Evolutionary conservation across 2,113 vertebrate species (phyloP).

Genomic region (Leptobrachium ailaonicum): DNA sequence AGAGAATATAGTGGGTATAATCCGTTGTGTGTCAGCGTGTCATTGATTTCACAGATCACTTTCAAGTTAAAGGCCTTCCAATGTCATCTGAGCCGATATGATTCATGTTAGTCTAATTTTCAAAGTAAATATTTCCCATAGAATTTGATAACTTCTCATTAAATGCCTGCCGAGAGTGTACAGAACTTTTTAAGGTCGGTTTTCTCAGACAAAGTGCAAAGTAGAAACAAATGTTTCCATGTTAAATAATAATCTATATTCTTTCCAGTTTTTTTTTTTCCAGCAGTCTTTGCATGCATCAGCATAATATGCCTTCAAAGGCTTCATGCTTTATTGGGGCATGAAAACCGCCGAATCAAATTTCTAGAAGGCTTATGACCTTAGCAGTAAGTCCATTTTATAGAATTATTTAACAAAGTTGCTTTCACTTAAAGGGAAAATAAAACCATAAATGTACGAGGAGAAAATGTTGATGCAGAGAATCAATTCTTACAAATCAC

Average conservation of each 20-base stretch:
- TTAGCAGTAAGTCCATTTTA: not conserved
- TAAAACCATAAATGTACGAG: not conserved
- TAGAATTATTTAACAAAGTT: constrained; percentile 18
- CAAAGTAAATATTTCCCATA: constrained; percentile 11
- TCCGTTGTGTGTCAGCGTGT: too few relatives aligned
- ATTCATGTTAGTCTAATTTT: constrained; percentile 16
- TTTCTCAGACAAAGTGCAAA: constrained; percentile 33
- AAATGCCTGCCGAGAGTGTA: constrained; percentile 35
- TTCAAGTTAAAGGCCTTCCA: too few relatives aligned
- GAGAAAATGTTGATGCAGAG: not conserved
- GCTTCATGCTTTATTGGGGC: constrained; percentile 27
- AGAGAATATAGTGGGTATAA: too few relatives aligned
- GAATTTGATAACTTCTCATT: constrained; percentile 11
- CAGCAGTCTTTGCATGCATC: constrained; percentile 30
- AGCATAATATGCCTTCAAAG: constrained; percentile 45
- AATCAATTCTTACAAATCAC: too few relatives aligned
- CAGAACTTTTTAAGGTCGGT: not conserved
- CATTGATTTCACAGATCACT: too few relatives aligned
- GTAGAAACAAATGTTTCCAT: constrained; percentile 45
- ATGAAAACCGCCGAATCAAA: constrained; percentile 31
- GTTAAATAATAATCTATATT: constrained; percentile 42
- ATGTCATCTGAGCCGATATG: constrained; percentile 20
- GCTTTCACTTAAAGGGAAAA: constrained; percentile 7
- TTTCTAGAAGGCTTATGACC: constrained; percentile 35
- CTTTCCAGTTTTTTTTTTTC: constrained; percentile 9